phyloP scores from a whole-genome alignment of 2,797 vertebrate genomes.

The Notolabrus celidotus region DNA sequence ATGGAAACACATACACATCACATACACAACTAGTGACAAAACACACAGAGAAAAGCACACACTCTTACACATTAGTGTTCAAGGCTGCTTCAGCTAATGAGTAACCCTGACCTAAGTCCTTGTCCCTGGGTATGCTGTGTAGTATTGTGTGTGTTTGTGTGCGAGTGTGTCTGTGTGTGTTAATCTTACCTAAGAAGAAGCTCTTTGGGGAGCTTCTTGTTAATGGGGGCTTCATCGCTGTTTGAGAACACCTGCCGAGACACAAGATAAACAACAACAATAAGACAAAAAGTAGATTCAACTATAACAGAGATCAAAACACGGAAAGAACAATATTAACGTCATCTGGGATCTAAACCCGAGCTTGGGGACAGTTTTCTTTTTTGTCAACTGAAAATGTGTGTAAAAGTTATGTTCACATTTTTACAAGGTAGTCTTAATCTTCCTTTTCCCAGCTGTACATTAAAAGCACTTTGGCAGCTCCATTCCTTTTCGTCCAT shows the following conservation, averaged over 20 bases:
- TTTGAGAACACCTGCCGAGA: constrained; percentile 93
- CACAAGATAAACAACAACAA: constrained; percentile 60
- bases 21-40: constrained; percentile 17
- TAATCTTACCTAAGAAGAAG: constrained; percentile 93
- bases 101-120: constrained; percentile 50
- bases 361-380: neutral
- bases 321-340: constrained; percentile 4
- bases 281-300: constrained; percentile 10
- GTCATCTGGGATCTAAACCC: constrained; percentile 12
- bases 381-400: constrained; percentile 14
- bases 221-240: constrained; percentile 96
- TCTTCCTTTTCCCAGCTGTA: neutral
- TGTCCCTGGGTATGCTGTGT: constrained; percentile 37
- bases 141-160: constrained; percentile 28
- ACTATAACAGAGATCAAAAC: constrained; percentile 26
- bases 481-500: neutral
- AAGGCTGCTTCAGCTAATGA: constrained; percentile 58
- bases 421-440: neutral
- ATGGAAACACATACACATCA: neutral
- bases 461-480: neutral
- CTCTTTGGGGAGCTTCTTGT: constrained; percentile 98
- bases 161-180: constrained; percentile 13
- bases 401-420: neutral
- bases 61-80: constrained; percentile 14
- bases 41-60: constrained; percentile 11